Conservation (phyloP, 2,113 vertebrate genomes). For the Hyperopisus bebe region DNA sequence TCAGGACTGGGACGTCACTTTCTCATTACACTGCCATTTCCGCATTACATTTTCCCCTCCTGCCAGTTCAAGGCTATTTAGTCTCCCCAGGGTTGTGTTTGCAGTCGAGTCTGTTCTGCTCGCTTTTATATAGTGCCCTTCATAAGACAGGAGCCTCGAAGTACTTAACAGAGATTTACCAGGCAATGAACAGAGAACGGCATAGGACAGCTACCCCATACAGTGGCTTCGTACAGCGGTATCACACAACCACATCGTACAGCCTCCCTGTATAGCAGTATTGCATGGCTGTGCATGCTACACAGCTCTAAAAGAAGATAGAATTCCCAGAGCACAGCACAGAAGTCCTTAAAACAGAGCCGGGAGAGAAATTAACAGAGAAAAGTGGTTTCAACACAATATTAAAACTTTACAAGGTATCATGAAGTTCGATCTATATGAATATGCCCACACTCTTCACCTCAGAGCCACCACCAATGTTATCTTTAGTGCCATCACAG, state of each 20-base stretch:
- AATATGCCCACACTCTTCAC: neutral
- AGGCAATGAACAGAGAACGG: neutral
- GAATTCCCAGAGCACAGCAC: neutral
- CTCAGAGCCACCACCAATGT: neutral
- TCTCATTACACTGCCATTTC: neutral
- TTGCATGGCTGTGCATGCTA: neutral
- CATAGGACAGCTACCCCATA: neutral
- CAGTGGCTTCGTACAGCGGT: neutral
- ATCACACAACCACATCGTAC: too few relatives aligned
- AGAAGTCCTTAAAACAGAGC: neutral
- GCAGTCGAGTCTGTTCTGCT: neutral
- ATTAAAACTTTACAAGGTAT: constrained; percentile 4
- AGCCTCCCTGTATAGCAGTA: neutral
- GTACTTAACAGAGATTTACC: neutral
- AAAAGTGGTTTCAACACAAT: neutral
- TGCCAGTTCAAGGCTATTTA: neutral
- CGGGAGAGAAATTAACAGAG: neutral
- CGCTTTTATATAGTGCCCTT: neutral
- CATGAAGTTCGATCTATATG: neutral
- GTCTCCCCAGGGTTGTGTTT: neutral
- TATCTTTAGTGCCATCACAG: neutral
- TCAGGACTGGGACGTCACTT: neutral
- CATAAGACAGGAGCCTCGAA: neutral
- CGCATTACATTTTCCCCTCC: neutral
- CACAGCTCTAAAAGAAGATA: neutral